Evolutionary conservation across 1,140 invertebrate genomes (phyloP), one percentile per base, ranked within the genome.

Genomic region (Heliconius hermathena): DNA sequence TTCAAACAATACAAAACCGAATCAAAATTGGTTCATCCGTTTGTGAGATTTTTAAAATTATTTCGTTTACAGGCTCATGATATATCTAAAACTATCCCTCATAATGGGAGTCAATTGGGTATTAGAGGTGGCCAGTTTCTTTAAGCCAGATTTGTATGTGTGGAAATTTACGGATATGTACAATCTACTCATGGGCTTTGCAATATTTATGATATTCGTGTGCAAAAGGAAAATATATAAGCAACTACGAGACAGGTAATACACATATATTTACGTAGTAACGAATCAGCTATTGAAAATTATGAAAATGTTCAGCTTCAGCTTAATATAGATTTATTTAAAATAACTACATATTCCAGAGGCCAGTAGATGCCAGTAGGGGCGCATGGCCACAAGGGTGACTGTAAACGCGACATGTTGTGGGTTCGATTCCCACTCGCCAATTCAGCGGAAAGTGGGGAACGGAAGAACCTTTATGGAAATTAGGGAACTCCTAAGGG

Each of bases 141-240:
- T 85, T 29, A 73, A 75, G 9, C 88, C 85, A 1, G 22, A 83
- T 13, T 70, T 82, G 9, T 57, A 66, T 1, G 75, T 85, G 22
- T 90, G 90, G 90, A 81, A 82, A n/a, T 26, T 89, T 36, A 79
- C 86, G 0, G 90, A 91, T 75, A 49, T 81, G 9, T 91, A 89
- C 79, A 91, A 91, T 75, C 46, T 89, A 9, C 84, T 91, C 1
- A 89, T 88, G 4, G 93, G 94, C 60, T 22, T 94, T 18, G 85
- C 85, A 46, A 91, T 95, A 41, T 95, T 95, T 76, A 73, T 94
- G 16, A 94, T 94, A 16, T 94, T 95, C 75, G 87, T 94, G 20
- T 93, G 90, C 76, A 95, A 94, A 77, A 91, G 84, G 82, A 89
- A 90, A 77, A 91, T 93, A 66, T 66, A 66, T 29, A 29, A 11